A percentile compares a stretch with the other conserved stretches of the same genome.
Evolutionary conservation across 2,113 vertebrate genomes (phyloP).

Genomic region (Pelecanoides urinatrix): DNA sequence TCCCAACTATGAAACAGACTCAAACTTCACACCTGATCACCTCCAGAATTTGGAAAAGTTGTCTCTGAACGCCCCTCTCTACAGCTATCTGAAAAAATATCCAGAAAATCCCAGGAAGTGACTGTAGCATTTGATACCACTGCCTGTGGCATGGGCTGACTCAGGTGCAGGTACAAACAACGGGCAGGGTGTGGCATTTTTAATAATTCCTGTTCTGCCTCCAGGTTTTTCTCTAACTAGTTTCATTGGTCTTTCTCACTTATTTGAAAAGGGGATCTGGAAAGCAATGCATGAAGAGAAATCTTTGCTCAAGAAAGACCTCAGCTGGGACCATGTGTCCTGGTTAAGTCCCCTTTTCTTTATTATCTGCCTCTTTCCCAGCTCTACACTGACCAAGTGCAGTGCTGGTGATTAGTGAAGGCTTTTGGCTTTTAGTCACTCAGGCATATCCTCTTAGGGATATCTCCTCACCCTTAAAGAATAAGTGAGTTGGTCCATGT

Average conservation of each 20-base stretch:
- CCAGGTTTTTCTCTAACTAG: neutral
- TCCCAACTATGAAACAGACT: neutral
- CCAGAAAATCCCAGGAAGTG: neutral
- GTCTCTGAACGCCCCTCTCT: neutral
- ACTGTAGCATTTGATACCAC: neutral
- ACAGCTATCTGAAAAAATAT: neutral
- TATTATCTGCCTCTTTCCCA: neutral
- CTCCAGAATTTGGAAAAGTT: neutral
- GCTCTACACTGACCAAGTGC: neutral
- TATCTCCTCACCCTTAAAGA: neutral
- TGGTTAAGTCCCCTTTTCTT: neutral
- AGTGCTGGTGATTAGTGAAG: neutral
- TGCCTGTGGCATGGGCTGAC: neutral
- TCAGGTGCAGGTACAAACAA: neutral
- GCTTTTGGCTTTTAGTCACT: neutral
- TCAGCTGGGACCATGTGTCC: rapidly evolving
- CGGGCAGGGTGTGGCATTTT: neutral
- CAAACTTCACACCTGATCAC: neutral
- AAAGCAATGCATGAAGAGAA: neutral
- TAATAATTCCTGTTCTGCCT: neutral
- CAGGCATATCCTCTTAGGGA: neutral
- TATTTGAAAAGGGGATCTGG: neutral
- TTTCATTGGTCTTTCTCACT: neutral
- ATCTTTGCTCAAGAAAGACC: neutral
- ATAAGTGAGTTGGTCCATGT: neutral